These are phyloP conservation scores for Dinomys branickii DNA, from an alignment of 2,113 vertebrate genomes.

Conservation along the genomic window DNA sequence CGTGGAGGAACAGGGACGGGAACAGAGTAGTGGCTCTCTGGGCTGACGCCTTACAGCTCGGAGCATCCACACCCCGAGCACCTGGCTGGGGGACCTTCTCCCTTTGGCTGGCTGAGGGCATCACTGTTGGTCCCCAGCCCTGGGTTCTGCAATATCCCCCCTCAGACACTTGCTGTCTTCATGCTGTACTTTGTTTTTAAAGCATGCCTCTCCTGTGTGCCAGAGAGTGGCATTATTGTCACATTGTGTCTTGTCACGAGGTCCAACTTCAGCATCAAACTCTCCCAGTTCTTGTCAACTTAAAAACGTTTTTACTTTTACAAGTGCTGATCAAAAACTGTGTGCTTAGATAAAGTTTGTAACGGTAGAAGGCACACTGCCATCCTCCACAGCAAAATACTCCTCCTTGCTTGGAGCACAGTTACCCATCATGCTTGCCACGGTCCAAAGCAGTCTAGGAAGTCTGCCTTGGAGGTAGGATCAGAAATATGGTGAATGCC, in stretches of 20 bases:
- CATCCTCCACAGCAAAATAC: not conserved
- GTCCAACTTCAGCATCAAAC: too few relatives aligned
- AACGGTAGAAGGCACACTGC: not conserved
- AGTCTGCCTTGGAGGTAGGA: not conserved
- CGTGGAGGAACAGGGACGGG: not conserved
- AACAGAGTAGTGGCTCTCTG: not conserved
- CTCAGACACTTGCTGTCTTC: too few relatives aligned
- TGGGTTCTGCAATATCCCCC: too few relatives aligned
- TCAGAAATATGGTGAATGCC: too few relatives aligned
- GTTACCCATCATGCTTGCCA: too few relatives aligned
- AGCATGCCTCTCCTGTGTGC: not conserved
- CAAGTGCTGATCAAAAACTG: not conserved
- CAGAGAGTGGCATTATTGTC: not conserved
- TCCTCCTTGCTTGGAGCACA: not conserved
- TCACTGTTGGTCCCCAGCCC: not conserved
- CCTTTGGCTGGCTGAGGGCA: not conserved
- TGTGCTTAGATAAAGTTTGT: not conserved
- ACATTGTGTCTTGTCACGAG: too few relatives aligned
- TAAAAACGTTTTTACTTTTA: not conserved
- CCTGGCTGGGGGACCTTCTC: accelerated
- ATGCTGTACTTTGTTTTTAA: not conserved
- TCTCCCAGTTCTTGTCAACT: not conserved
- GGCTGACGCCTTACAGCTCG: accelerated
- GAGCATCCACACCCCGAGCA: too few relatives aligned
- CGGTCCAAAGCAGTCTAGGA: not conserved